Evolutionary conservation across 1,140 invertebrate genomes (phyloP), one percentile per base, ranked within the genome.

Genomic region (Heliconius hewitsoni): DNA sequence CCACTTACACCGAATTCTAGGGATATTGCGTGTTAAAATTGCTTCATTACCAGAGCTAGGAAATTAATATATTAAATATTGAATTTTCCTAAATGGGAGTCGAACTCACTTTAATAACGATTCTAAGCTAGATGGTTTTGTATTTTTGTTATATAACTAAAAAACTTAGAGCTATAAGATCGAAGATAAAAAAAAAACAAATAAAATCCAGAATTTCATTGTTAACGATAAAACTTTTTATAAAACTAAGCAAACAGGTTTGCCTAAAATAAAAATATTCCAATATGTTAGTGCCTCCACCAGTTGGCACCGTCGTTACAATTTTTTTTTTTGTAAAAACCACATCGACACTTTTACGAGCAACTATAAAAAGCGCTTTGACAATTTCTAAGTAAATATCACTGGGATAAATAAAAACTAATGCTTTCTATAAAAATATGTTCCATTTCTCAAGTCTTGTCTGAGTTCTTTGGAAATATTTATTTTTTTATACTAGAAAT

Each of bases 251-350:
- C 60, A 30, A 66, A 27, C 23, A 72, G 18, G 71, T 42, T 72
- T 39, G 11, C 39, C 11, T 19, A 30, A 76, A 76, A 76, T 70
- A 71, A 76, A 30, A 70, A 46, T 76, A 76, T 70, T 76, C 74
- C 23, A 76, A 66, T 66, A 76, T 71, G 60, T 74, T 55, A 46
- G 74, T 27, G 74, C 74, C 74, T 70, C 46, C 74, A 76, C 74
- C 74, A 76, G 74, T 76, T 76, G 74, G 74, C 74, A 76, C 74
- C 74, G 74, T 42, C 42, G 37, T 76, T 70, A 70, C 42, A 76
- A 46, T 46, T 4, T 46, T 46, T 70, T 76, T 76, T 76, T 60
- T 66, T 23, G 11, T 39, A n/a, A 71, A 46, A 76, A 71, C 74
- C 74, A 55, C 74, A 70, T 46, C 74, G 46, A 39, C 42, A 55